phyloP scores from a whole-genome alignment of 2,113 vertebrate genomes.

The Panthera uncia region DNA sequence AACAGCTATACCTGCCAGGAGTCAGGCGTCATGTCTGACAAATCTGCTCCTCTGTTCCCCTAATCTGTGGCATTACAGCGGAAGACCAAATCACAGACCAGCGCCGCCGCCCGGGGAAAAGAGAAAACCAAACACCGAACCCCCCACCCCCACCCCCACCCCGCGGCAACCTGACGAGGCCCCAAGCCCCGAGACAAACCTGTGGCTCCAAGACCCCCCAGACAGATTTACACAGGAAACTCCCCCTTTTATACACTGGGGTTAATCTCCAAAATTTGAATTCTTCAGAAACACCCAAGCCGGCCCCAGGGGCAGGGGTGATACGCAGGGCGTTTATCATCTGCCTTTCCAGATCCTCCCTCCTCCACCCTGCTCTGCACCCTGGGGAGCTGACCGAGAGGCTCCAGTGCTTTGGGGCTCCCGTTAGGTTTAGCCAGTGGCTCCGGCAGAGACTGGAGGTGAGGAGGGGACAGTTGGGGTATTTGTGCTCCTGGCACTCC shows the following conservation, averaged over 20 bases:
- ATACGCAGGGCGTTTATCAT: accelerated
- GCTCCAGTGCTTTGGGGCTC: background rate
- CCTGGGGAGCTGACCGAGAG: background rate
- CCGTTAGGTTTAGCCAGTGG: background rate
- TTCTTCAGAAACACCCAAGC: background rate
- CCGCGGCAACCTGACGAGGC: background rate
- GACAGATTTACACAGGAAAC: background rate
- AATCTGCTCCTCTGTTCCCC: background rate
- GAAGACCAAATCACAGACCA: accelerated
- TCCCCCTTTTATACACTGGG: background rate
- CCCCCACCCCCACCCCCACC: too few species aligned
- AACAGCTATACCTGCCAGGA: slow-evolving; percentile 61
- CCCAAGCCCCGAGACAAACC: background rate
- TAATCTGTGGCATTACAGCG: background rate
- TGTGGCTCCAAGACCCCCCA: background rate
- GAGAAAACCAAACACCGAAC: background rate
- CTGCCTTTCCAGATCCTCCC: background rate
- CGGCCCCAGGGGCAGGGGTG: background rate
- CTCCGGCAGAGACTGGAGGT: background rate
- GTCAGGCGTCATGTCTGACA: background rate
- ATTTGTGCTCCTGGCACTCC: background rate
- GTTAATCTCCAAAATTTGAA: background rate
- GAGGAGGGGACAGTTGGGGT: accelerated
- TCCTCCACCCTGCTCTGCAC: background rate
- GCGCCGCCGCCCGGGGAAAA: background rate